phyloP scores from a whole-genome alignment of 2,797 vertebrate genomes.

The Acanthurus tractus region DNA sequence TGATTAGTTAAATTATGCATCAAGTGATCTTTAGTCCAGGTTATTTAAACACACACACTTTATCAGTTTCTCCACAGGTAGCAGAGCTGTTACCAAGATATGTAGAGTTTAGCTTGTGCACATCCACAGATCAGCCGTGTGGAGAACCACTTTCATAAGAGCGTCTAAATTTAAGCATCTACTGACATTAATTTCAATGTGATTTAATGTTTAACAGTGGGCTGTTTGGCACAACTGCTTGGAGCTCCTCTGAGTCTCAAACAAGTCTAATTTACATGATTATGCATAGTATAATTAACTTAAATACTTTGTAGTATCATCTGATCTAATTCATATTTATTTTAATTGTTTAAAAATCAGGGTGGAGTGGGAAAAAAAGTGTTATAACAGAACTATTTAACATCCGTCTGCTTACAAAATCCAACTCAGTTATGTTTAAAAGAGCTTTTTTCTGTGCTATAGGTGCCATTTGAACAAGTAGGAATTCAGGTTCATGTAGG shows the following conservation, averaged over 20 bases:
- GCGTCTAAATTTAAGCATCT: background rate
- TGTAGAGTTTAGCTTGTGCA: background rate
- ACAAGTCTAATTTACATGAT: background rate
- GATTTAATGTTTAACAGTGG: background rate
- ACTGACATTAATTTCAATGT: background rate
- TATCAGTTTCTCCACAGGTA: background rate
- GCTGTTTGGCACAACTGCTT: background rate
- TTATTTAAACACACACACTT: background rate
- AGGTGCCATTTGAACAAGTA: too few relatives aligned
- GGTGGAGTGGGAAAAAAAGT: background rate
- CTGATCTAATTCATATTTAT: background rate
- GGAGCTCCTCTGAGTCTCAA: background rate
- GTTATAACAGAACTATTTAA: background rate
- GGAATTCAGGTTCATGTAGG: too few relatives aligned
- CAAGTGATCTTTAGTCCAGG: background rate
- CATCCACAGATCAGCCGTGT: background rate
- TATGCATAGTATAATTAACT: background rate
- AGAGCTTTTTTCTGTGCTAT: background rate
- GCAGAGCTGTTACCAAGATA: background rate
- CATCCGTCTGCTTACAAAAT: background rate
- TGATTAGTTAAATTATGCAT: background rate
- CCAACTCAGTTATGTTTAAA: background rate
- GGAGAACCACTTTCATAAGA: background rate
- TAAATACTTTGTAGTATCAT: background rate
- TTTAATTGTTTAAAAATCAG: background rate